Evolutionary conservation across 2,888 invertebrate species (phyloP).

Genomic region (Drosophila glabriapex): DNA sequence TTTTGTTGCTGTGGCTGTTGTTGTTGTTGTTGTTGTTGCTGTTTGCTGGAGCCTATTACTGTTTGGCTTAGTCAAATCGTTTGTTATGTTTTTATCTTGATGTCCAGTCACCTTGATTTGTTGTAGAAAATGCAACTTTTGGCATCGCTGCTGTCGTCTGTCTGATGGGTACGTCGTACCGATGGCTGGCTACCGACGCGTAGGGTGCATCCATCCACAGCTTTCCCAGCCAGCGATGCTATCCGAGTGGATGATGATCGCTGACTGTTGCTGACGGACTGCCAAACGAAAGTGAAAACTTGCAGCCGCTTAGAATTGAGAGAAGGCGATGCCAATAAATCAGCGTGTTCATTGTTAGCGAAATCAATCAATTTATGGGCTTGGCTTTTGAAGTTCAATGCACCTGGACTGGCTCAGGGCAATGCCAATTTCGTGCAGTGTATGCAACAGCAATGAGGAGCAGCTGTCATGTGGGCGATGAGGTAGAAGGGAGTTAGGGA

Average conservation of each 20-base stretch:
- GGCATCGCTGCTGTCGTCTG: constrained; percentile 71
- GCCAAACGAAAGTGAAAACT: constrained; percentile 72
- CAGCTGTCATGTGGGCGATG: background rate
- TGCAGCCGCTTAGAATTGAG: constrained; percentile 64
- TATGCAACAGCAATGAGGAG: constrained; percentile 26
- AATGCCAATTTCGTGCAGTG: constrained; percentile 48
- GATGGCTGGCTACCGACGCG: constrained; percentile 52
- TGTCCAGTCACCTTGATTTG: constrained; percentile 85
- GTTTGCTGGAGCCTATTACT: constrained; percentile 71
- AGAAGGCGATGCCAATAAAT: constrained; percentile 52
- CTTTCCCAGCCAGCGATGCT: constrained; percentile 55
- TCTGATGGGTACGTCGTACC: constrained; percentile 27
- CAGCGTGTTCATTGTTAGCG: constrained; percentile 54
- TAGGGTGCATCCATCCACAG: constrained; percentile 67
- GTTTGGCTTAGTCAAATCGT: constrained; percentile 83
- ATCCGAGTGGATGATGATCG: constrained; percentile 40
- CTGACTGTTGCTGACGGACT: constrained; percentile 67
- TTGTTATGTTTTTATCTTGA: constrained; percentile 85
- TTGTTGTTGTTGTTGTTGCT: constrained; percentile 36
- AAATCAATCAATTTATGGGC: constrained; percentile 76
- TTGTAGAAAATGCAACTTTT: constrained; percentile 84
- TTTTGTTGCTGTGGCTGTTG: constrained; percentile 40
- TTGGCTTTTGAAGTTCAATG: constrained; percentile 63
- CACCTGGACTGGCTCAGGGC: constrained; percentile 51
- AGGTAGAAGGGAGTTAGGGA: constrained; percentile 3